Base-by-base conservation (phyloP, 1,140 invertebrate genomes). In the Drosophila pallidifrons region DNA sequence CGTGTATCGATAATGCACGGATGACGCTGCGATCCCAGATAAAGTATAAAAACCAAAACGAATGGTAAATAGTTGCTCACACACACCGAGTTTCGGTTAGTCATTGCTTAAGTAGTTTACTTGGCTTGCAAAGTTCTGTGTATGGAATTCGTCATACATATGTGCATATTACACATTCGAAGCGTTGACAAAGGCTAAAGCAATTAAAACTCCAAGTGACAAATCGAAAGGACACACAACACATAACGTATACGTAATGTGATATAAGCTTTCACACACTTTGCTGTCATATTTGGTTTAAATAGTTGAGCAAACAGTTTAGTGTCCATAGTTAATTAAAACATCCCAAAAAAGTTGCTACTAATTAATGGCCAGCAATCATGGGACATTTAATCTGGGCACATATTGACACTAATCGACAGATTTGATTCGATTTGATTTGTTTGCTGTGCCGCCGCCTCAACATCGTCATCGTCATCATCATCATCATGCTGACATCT, bases 151-250 rank as follows among this genome's bases (percentile, higher is more conserved):
- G 49, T 70, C 60, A 67, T 16, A 16, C 16, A 16, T 16, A 38
- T 32, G 20, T 25, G 35, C 52, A 32, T 30, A 72, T 76, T 76
- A 76, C 74, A 43, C 60, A 76, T 76, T 61, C 61, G 74, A 54
- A 47, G 20, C 41, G 74, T 76, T 59, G 32, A 60, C 59, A 52
- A 16, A 41, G 35, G 32, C 6, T 1, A 49, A 59, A 51, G 45
- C 55, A 59, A 68, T 59, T 59, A 51, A 49, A 28, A 43, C 10
- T 13, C 7, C 1, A 13, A 13, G n/a, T 43, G 54, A 60, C 20
- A 15, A 60, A 11, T 5, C 15, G 20, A 46, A 32, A 13, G n/a
- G 1, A 45, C n/a, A n/a, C 4, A 60, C 25, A 47, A 30, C n/a
- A 43, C 3, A 59, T 16, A 16, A 58, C 20, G 30, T 57, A 43